These are phyloP conservation scores for Apaloderma vittatum DNA, from an alignment of 2,113 vertebrate genomes.

Conservation along the genomic window DNA sequence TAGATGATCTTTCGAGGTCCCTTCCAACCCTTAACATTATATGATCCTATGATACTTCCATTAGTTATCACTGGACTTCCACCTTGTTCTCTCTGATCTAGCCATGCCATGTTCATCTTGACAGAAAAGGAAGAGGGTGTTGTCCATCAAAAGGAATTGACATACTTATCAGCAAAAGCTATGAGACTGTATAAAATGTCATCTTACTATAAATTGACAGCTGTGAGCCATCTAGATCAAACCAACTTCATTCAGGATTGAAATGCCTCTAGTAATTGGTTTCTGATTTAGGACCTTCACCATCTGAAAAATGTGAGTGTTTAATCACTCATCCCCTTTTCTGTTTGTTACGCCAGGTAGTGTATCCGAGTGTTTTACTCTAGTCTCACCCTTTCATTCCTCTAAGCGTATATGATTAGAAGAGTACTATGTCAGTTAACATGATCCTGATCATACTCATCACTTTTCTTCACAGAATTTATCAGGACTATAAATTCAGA, in stretches of 20 bases:
- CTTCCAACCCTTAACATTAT: too few species aligned
- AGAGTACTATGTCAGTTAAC: not conserved
- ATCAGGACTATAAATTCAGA: not conserved
- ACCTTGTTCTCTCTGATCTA: not conserved
- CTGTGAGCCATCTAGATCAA: not conserved
- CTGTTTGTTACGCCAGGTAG: not conserved
- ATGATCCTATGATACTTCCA: too few species aligned
- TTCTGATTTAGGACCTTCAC: not conserved
- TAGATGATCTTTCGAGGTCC: too few species aligned
- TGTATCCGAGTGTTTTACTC: not conserved
- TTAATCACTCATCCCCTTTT: not conserved
- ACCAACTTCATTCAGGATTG: not conserved
- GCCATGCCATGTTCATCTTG: not conserved
- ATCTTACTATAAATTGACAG: not conserved
- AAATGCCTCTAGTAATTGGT: not conserved
- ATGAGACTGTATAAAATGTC: not conserved
- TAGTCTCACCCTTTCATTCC: not conserved
- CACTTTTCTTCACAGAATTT: not conserved
- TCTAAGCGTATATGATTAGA: not conserved
- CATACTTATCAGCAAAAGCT: not conserved
- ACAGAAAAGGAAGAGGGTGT: not conserved
- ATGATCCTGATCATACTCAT: not conserved
- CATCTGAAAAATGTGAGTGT: not conserved
- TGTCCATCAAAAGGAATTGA: not conserved
- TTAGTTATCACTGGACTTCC: not conserved